A percentile compares a stretch with the other conserved stretches of the same genome.
Evolutionary conservation across 1,140 invertebrate species (phyloP).

Genomic region (Neodiprion fabricii): DNA sequence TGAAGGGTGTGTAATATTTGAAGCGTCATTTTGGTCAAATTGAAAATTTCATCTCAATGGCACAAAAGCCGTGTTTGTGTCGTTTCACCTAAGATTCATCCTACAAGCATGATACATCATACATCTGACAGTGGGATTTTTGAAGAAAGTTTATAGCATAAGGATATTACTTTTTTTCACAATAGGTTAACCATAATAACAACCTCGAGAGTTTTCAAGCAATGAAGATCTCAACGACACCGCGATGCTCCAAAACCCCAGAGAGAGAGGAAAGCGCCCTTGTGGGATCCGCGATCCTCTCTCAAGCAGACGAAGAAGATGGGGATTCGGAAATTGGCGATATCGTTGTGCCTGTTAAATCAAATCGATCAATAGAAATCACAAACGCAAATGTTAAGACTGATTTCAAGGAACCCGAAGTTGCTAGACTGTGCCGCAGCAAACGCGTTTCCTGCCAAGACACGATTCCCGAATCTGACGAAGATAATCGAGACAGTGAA

Average conservation of each 20-base stretch:
- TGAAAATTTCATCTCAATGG: too few relatives aligned
- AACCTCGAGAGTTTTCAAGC: constrained; percentile 44
- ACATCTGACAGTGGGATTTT: too few relatives aligned
- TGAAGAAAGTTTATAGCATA: too few relatives aligned
- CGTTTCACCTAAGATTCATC: too few relatives aligned
- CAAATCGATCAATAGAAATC: constrained; percentile 50
- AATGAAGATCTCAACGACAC: constrained; percentile 57
- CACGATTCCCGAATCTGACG: constrained; percentile 48
- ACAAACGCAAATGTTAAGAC: constrained; percentile 44
- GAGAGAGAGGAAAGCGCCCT: constrained; percentile 46
- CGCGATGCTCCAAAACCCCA: constrained; percentile 41
- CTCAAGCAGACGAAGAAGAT: constrained; percentile 23
- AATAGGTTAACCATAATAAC: constrained; percentile 50
- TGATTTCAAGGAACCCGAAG: constrained; percentile 40
- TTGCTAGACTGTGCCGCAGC: constrained; percentile 35
- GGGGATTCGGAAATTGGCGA: not conserved
- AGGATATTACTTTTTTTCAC: not conserved
- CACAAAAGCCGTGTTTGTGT: too few relatives aligned
- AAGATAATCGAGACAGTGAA: constrained; percentile 46
- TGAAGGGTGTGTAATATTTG: too few relatives aligned
- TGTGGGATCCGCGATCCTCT: constrained; percentile 40
- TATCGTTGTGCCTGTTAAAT: constrained; percentile 37
- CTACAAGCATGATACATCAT: too few relatives aligned
- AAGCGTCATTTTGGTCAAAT: too few relatives aligned
- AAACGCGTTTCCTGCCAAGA: constrained; percentile 48